Evolutionary conservation across 1,140 invertebrate genomes (phyloP), one percentile per base, ranked within the genome.

Genomic region (Cotesia vestalis): DNA sequence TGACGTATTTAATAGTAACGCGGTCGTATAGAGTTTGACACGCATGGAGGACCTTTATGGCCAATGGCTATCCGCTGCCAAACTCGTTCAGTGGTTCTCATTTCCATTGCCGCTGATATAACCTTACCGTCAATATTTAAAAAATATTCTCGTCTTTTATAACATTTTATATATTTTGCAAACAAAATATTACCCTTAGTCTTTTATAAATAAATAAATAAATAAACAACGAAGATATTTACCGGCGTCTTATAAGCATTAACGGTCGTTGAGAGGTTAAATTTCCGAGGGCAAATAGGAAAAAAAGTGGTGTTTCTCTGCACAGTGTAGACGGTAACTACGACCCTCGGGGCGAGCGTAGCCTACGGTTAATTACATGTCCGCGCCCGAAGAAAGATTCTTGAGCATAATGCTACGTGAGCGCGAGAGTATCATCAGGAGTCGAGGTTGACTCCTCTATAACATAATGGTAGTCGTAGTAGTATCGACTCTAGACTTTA

Each of bases 1-100:
- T 84, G 84, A 85, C 84, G 82, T 85, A 85, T 85, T 85, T 85
- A 85, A 85, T 85, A 85, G 83, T 84, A 85, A 85, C 84, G 80
- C 81, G 83, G 79, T 85, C 83, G 81, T 85, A 85, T 85, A 85
- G 85, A 80, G 82, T 81, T 85, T 85, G 83, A 85, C 84, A 84
- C 81, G 83, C 81, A 84, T 84, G 81, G 46, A 66, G 62, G 70
- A 51, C 62, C 62, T 72, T 66, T 72, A 72, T 73, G 74, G 71
- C 57, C 63, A 55, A 73, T 52, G 35, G 71, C 51, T 51, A 59
- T 66, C 36, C 62, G 52, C 70, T 69, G 68, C 69, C 69, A n/a
- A 68, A 68, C 60, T 63, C 57, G 4, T 36, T 46, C 72, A 59
- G 71, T 73, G 75, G 51, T 72, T 66, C 70, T 72, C 70, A 72